These are phyloP conservation scores for Poliocrania exsul DNA, from an alignment of 2,797 vertebrate species.

Conservation along the genomic window DNA sequence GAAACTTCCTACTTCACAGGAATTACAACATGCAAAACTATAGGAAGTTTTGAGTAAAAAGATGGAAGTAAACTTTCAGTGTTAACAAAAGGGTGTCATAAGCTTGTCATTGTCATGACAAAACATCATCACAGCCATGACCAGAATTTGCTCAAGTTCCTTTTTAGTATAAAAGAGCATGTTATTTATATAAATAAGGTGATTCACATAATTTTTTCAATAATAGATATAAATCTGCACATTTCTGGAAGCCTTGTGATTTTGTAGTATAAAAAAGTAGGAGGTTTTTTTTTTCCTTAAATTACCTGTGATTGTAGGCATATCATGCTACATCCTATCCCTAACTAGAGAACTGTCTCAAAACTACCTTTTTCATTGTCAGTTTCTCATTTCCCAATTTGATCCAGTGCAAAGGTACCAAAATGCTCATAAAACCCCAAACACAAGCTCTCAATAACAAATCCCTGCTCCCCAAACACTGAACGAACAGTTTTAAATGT, in stretches of 20 bases:
- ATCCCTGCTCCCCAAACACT: rapidly evolving
- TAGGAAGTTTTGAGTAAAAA: not conserved
- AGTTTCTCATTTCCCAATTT: not conserved
- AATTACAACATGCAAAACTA: not conserved
- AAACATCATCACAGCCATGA: not conserved
- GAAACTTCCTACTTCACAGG: not conserved
- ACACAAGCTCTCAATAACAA: not conserved
- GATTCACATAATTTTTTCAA: not conserved
- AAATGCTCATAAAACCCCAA: not conserved
- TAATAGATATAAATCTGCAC: not conserved
- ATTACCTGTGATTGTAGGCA: rapidly evolving
- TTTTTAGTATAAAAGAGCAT: not conserved
- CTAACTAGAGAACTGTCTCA: not conserved
- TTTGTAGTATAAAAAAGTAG: not conserved
- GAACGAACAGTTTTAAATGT: not conserved
- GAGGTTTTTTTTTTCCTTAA: rapidly evolving
- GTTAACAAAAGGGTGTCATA: not conserved
- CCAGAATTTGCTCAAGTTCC: not conserved
- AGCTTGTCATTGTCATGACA: not conserved
- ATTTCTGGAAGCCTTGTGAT: not conserved
- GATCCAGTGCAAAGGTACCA: not conserved
- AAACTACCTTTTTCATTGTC: not conserved
- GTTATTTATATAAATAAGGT: not conserved
- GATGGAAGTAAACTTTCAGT: not conserved
- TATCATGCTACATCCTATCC: too few species aligned